Evolutionary conservation across 2,888 invertebrate species (phyloP).

Genomic region (Anticlea derivata): DNA sequence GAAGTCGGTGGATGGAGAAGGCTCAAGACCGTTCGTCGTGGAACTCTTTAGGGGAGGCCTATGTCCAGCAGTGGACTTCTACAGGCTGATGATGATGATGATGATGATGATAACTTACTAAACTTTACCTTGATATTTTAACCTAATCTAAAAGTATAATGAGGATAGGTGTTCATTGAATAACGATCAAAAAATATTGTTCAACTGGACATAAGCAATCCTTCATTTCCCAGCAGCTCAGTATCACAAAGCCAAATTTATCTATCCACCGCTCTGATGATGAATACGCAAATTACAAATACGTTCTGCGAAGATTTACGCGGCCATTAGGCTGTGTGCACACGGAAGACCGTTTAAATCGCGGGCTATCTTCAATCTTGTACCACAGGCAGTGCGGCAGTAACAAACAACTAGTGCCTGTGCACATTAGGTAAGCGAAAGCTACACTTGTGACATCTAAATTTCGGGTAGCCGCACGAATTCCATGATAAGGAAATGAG

Average conservation of each 20-base stretch:
- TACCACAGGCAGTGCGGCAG: slow-evolving; percentile 66
- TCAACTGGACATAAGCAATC: too few species aligned
- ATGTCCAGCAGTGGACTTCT: too few species aligned
- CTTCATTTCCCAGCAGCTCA: slow-evolving; percentile 2
- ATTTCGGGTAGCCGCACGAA: slow-evolving; percentile 77
- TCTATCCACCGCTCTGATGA: slow-evolving; percentile 33
- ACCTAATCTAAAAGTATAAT: too few species aligned
- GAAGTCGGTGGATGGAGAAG: too few species aligned
- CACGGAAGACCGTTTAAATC: slow-evolving; percentile 68
- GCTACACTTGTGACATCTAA: slow-evolving; percentile 81
- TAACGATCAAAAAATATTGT: too few species aligned
- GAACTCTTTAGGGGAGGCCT: too few species aligned
- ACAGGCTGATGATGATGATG: too few species aligned
- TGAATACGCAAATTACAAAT: slow-evolving; percentile 42
- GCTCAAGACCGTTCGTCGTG: too few species aligned
- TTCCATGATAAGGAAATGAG: slow-evolving; percentile 32
- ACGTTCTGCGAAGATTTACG: slow-evolving; percentile 35
- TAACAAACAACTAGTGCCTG: slow-evolving; percentile 74
- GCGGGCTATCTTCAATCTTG: slow-evolving; percentile 77
- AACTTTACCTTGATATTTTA: too few species aligned
- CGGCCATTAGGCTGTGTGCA: slow-evolving; percentile 45
- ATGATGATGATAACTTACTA: too few species aligned
- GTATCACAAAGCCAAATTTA: slow-evolving; percentile 29
- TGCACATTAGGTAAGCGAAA: slow-evolving; percentile 72
- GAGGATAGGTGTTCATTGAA: too few species aligned